Percentiles rank a stretch among this genome's conserved stretches.
These are phyloP conservation scores for Cryptotermes secundus DNA, from an alignment of 1,140 invertebrate species.

Conservation along the genomic window DNA sequence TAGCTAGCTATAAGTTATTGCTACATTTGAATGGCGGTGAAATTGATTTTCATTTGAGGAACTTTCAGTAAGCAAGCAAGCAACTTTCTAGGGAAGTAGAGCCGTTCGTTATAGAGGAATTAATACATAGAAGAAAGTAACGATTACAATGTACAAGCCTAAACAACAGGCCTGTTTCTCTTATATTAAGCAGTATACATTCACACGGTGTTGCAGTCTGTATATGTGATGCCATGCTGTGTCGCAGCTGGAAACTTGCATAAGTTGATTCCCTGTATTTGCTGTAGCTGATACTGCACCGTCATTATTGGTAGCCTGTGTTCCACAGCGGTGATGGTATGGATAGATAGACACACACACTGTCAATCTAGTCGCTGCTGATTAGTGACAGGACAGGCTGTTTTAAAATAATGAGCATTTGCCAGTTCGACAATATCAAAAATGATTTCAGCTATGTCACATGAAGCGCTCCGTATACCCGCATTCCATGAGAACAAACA, in stretches of 20 bases:
- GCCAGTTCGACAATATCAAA: no score
- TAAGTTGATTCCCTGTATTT: conserved; percentile 6
- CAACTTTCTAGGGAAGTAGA: no score
- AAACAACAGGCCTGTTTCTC: background rate
- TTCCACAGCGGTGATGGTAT: background rate
- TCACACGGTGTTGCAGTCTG: background rate
- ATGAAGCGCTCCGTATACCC: no score
- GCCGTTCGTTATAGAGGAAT: no score
- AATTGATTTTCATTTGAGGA: no score
- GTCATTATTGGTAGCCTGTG: background rate
- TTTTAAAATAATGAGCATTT: background rate
- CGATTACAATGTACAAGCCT: no score
- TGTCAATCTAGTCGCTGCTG: background rate
- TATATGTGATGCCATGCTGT: background rate
- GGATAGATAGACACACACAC: background rate
- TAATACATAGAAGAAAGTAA: no score
- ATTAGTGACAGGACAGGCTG: background rate
- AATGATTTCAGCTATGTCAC: no score
- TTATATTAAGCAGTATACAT: background rate
- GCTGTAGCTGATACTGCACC: background rate
- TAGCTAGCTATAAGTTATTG: no score
- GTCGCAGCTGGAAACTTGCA: background rate
- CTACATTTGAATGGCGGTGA: no score
- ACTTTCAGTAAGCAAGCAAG: no score
- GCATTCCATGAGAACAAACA: no score